These are phyloP conservation scores for Pogonognathellus flavescens DNA, from an alignment of 1,140 invertebrate genomes.

Conservation along the genomic window DNA sequence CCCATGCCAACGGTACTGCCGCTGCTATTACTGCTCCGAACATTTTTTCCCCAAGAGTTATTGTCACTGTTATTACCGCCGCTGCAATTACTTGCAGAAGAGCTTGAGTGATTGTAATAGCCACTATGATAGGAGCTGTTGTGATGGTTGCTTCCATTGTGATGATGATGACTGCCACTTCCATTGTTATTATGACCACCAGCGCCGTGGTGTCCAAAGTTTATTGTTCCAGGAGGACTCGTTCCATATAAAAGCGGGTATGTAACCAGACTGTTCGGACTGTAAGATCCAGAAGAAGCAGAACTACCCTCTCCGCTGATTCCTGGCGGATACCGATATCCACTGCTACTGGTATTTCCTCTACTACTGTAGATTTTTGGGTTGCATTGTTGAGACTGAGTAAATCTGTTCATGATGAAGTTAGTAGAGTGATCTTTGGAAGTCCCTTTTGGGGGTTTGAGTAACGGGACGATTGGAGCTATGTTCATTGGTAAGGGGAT, in stretches of 20 bases:
- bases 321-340: background rate
- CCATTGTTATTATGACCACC: background rate
- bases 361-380: background rate
- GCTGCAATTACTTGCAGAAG: constrained; percentile 5
- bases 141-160: background rate
- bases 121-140: background rate
- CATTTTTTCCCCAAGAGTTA: background rate
- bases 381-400: constrained; percentile 53
- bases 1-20: background rate
- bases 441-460: background rate
- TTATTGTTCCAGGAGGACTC: background rate
- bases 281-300: background rate
- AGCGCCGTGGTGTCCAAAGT: background rate
- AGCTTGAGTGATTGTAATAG: constrained; percentile 20
- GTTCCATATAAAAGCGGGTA: constrained; percentile 26
- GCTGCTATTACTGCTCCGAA: background rate
- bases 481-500: background rate
- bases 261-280: constrained; percentile 3
- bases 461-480: background rate
- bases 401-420: constrained; percentile 60
- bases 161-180: background rate
- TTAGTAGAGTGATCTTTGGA: constrained; percentile 51
- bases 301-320: background rate
- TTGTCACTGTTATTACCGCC: background rate
- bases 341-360: background rate